Percentiles rank a stretch among this genome's conserved stretches.
Conservation (phyloP, 2,888 invertebrate species). For the Clivina fossor region DNA sequence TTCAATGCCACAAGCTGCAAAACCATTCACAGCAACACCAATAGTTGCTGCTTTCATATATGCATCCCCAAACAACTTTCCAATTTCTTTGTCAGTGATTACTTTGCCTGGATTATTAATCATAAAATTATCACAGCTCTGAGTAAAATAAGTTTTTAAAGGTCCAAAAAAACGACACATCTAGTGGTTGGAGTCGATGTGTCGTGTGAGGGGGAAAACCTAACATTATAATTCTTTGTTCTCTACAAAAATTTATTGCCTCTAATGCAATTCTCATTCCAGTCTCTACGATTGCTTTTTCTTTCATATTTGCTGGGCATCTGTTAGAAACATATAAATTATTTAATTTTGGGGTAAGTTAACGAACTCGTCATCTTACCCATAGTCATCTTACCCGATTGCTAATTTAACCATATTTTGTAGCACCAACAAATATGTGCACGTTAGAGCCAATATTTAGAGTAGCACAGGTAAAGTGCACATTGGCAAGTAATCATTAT, state of each 20-base stretch:
- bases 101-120: slow-evolving; percentile 40
- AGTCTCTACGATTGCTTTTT: too few species aligned
- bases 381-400: too few species aligned
- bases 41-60: slow-evolving; percentile 41
- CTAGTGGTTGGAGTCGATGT: slow-evolving; percentile 41
- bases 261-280: too few species aligned
- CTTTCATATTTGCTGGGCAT: too few species aligned
- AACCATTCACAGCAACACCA: slow-evolving; percentile 40
- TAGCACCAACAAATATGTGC: too few species aligned
- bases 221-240: slow-evolving; percentile 40
- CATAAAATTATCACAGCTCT: slow-evolving; percentile 39
- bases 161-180: slow-evolving; percentile 43
- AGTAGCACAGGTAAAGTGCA: too few species aligned
- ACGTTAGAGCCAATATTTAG: too few species aligned
- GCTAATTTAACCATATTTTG: too few species aligned
- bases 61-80: slow-evolving; percentile 39
- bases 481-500: too few species aligned
- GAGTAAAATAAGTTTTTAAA: slow-evolving; percentile 41
- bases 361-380: too few species aligned
- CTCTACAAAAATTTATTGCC: slow-evolving; percentile 39
- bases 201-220: slow-evolving; percentile 43
- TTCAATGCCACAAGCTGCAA: slow-evolving; percentile 40
- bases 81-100: slow-evolving; percentile 40
- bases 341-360: too few species aligned
- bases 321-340: too few species aligned